phyloP scores from a whole-genome alignment of 2,888 invertebrate species.

The Agonum fuliginosum region DNA sequence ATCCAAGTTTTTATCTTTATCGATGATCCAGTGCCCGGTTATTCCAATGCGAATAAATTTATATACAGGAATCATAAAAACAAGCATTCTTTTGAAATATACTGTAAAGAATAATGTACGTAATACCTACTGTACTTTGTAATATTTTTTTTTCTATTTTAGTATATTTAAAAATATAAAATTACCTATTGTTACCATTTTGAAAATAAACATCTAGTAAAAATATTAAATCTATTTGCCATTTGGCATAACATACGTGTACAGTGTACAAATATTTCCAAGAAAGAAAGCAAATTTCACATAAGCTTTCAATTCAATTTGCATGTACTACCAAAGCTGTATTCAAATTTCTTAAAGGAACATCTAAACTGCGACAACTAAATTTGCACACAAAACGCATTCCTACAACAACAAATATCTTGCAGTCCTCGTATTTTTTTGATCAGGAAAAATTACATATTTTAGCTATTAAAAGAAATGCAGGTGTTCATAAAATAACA shows the following conservation, averaged over 20 bases:
- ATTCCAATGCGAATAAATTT: not conserved
- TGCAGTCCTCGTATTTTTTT: too few species aligned
- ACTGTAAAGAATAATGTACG: too few species aligned
- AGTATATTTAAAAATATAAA: too few species aligned
- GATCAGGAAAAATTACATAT: too few species aligned
- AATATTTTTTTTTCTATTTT: not conserved
- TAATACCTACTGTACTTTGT: not conserved
- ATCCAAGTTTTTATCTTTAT: slow-evolving; percentile 1
- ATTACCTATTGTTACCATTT: too few species aligned
- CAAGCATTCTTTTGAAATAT: slow-evolving; percentile 1
- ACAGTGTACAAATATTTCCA: slow-evolving; percentile 7
- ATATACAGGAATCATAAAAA: not conserved
- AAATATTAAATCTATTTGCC: slow-evolving; percentile 42
- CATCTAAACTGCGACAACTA: slow-evolving; percentile 27
- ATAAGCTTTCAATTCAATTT: slow-evolving; percentile 63
- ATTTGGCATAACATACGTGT: slow-evolving; percentile 42
- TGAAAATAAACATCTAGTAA: not conserved
- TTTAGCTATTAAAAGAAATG: too few species aligned
- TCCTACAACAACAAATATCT: too few species aligned
- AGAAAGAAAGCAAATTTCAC: slow-evolving; percentile 29
- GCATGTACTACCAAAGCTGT: slow-evolving; percentile 71
- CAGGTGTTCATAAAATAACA: too few species aligned
- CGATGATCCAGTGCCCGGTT: not conserved
- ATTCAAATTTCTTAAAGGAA: slow-evolving; percentile 67
- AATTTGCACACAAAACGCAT: slow-evolving; percentile 58